Base-by-base conservation (phyloP, 2,797 vertebrate genomes). In the Cryptoblepharus egeriae region DNA sequence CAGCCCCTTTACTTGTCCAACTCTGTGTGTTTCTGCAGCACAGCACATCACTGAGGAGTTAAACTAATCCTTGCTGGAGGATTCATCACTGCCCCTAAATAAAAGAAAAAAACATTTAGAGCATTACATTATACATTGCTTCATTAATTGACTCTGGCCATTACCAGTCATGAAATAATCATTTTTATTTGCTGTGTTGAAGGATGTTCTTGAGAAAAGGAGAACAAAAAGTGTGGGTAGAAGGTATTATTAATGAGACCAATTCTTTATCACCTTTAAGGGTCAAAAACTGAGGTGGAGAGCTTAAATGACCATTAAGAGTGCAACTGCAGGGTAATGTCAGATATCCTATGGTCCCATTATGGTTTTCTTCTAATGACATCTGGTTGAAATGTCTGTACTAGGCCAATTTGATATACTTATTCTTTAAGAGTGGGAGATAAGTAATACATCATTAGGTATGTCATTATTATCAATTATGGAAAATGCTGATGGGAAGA, bases 381-480 rank as follows among this genome's bases (percentile, higher is more conserved):
- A 80, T 20, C 15, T 20, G 42, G 42, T 72, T 64, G 49, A 30
- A n/a, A 22, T 61, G 70, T 28, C 32, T 65, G 28, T 35, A 42
- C 55, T 57, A 74, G 32, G 3, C 35, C 49, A 58, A 79, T 79
- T 70, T 69, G 52, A 60, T 71, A 71, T 61, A 70, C 58, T 71
- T 81, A 64, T 57, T 81, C 32, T n/a, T 65, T 39, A 55, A 16
- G 49, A 37, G 18, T 57, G 60, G 49, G 35, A 20, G 60, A 74
- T 74, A 78, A 78, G 76, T 78, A 78, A 78, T 37, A 24, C 45
- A 55, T 67, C 45, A 74, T 55, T 61, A 74, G 26, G 32, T 74
- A 35, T 74, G 35, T 30, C 71, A 81, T 74, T 81, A 81, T 30
- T 63, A 15, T 35, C 49, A 81, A 57, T 81, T 75, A 81, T 74